Conservation (phyloP, 2,888 invertebrate species). For the Eugnorisma glareosa region DNA sequence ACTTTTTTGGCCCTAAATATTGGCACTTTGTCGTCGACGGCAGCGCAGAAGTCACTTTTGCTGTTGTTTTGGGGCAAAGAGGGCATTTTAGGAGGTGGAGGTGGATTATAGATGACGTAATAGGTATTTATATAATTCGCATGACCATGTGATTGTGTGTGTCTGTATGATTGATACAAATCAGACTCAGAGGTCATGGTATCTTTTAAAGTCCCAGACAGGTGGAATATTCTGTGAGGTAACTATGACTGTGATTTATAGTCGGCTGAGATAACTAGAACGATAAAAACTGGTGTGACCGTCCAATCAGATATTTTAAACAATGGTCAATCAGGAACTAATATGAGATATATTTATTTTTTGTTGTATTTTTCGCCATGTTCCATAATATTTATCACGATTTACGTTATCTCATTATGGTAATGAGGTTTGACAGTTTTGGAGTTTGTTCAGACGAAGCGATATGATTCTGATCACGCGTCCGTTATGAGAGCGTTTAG, state of each 20-base stretch:
- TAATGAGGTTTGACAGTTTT: constrained; percentile 25
- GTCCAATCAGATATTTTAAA: constrained; percentile 49
- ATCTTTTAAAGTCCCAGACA: background rate
- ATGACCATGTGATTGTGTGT: background rate
- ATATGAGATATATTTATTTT: constrained; percentile 46
- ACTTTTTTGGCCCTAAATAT: background rate
- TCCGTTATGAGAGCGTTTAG: background rate
- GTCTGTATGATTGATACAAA: background rate
- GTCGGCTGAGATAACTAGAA: constrained; percentile 20
- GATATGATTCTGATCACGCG: background rate
- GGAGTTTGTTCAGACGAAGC: constrained; percentile 14
- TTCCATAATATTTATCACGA: constrained; percentile 58
- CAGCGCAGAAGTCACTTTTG: background rate
- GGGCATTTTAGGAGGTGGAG: background rate
- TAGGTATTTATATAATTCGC: background rate
- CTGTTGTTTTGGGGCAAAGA: background rate
- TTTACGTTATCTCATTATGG: constrained; percentile 40
- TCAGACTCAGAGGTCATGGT: background rate
- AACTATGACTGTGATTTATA: constrained; percentile 20
- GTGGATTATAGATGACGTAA: background rate
- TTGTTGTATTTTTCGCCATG: constrained; percentile 15
- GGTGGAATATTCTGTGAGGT: background rate
- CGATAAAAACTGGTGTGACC: constrained; percentile 20
- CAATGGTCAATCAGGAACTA: constrained; percentile 50
- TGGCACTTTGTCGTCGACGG: background rate